These are phyloP conservation scores for Prunella himalayana DNA, from an alignment of 2,113 vertebrate species.

Conservation along the genomic window DNA sequence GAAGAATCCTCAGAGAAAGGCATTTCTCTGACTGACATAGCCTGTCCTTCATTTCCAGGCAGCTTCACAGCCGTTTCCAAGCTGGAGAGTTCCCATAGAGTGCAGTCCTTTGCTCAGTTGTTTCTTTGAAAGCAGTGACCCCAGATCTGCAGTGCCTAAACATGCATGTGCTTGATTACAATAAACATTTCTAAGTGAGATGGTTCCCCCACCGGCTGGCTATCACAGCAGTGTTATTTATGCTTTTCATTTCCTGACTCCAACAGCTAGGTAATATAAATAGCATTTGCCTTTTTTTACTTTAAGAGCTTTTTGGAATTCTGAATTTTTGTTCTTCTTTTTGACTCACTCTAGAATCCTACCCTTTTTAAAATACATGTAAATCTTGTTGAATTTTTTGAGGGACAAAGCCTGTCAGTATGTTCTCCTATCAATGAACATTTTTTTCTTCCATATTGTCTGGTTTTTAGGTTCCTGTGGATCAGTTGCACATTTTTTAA, in stretches of 20 bases:
- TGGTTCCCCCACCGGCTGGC: background rate
- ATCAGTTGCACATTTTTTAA: background rate
- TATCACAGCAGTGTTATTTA: background rate
- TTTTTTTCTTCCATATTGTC: background rate
- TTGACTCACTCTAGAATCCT: background rate
- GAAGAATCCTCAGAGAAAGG: background rate
- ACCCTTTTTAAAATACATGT: background rate
- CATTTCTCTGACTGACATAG: background rate
- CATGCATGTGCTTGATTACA: background rate
- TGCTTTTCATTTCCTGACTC: background rate
- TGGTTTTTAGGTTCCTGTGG: background rate
- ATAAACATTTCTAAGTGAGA: background rate
- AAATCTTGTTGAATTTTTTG: background rate
- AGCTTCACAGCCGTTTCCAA: background rate
- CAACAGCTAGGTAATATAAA: background rate
- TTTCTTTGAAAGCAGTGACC: background rate
- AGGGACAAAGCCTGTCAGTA: background rate
- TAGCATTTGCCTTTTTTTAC: background rate
- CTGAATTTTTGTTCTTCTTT: background rate
- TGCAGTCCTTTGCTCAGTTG: background rate
- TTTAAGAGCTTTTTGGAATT: background rate
- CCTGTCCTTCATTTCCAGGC: background rate
- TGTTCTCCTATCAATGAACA: background rate
- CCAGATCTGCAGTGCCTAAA: background rate
- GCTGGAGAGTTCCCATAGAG: background rate